Percentiles rank a stretch among this genome's conserved stretches.
Evolutionary conservation across 1,140 invertebrate genomes (phyloP).

Genomic region (Hesperophylax magnus): DNA sequence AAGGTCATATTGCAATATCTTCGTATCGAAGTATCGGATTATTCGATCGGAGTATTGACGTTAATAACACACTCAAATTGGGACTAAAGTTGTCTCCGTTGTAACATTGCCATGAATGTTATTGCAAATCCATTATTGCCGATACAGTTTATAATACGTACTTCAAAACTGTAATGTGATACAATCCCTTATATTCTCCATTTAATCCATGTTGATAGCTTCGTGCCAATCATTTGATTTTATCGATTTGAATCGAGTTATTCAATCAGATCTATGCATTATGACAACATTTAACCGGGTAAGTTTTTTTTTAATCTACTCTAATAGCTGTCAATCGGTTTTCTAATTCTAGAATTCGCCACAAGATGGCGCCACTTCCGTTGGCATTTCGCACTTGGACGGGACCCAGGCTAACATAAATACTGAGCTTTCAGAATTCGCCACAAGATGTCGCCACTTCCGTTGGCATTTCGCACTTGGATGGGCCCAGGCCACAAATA

Average conservation of each 20-base stretch:
- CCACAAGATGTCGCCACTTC: too few species aligned
- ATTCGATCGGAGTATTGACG: conserved; percentile 13
- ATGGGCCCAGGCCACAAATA: too few species aligned
- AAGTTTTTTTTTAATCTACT: too few species aligned
- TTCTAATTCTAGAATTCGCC: too few species aligned
- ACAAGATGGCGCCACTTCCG: too few species aligned
- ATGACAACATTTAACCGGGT: too few species aligned
- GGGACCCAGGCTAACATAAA: too few species aligned
- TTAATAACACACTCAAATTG: conserved; percentile 8
- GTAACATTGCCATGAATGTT: conserved; percentile 16
- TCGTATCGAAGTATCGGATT: conserved; percentile 19
- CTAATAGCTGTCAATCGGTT: too few species aligned
- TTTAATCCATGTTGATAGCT: not conserved
- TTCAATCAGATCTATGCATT: not conserved
- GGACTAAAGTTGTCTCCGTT: not conserved
- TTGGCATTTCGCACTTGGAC: too few species aligned
- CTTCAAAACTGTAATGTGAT: not conserved
- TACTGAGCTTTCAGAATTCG: too few species aligned
- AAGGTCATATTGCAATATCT: conserved; percentile 21
- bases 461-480: too few species aligned
- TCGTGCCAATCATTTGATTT: not conserved
- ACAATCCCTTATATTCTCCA: not conserved
- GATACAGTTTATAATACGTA: conserved; percentile 1
- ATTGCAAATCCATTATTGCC: not conserved
- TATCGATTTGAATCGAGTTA: not conserved